Base-by-base conservation (phyloP, 2,888 invertebrate genomes). In the Melieria omissa region DNA sequence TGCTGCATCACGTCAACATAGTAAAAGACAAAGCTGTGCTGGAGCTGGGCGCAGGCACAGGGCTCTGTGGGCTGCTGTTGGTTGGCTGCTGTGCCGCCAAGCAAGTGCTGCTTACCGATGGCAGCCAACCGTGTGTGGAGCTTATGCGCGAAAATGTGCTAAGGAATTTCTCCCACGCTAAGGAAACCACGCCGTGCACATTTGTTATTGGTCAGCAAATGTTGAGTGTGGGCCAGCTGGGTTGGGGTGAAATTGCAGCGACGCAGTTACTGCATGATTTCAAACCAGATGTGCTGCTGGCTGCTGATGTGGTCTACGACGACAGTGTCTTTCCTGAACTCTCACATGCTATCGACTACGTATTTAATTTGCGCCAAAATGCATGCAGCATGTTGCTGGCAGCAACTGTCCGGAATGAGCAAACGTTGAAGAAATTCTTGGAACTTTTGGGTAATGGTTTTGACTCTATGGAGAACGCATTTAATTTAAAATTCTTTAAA, bases 1-100 rank as follows among this genome's bases (percentile, higher is more conserved):
- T 91, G 55, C 76, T 92, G 9, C 83, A 86, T 70, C 90, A 94
- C 80, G 84, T 86, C 78, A 77, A 88, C 8, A 61, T 86, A 42
- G 88, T 94, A 58, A 67, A 79, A 6, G 84, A 87, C 9, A 93
- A 92, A 85, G 87, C 84, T 60, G 81, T 95, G 5, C 79, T 95
- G 5, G 95, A 95, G 87, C 86, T 95, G 5, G 95, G 95, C 10
- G 91, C 93, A 10, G 95, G 95, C 44, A 89, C 92, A 16, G 95
- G 95, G 0, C 88, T 95, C 67, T 89, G 92, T 52, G 93, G 94
- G 16, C 88, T 94, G 52, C 87, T 90, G 4, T 85, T 92, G 52
- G 87, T 89, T 45, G 89, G 89, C 70, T 92, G 92, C 80, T 92
- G 92, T 78, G 45, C 77, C 0, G 89, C 91, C 1, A 85, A 88